phyloP scores from a whole-genome alignment of 1,140 invertebrate genomes.

The Myzus persicae region DNA sequence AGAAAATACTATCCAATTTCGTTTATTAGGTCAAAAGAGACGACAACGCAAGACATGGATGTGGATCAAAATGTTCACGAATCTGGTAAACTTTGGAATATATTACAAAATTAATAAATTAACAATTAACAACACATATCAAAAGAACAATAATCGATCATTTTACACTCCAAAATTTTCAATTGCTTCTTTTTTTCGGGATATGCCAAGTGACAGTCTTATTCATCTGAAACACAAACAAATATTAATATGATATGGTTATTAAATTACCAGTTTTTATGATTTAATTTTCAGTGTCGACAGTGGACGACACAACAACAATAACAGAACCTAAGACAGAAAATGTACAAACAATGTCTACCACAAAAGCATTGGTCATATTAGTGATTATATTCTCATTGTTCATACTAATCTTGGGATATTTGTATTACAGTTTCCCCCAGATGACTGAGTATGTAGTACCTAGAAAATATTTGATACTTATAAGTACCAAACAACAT shows the following conservation, averaged over 20 bases:
- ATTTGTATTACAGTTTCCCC: slow-evolving; percentile 81
- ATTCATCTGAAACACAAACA: slow-evolving; percentile 30
- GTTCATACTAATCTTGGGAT: slow-evolving; percentile 71
- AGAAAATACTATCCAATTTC: background rate
- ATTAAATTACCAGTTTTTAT: background rate
- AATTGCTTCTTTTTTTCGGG: background rate
- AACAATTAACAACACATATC: background rate
- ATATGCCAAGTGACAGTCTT: background rate
- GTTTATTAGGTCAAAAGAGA: background rate
- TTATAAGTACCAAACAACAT: background rate
- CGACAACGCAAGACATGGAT: background rate
- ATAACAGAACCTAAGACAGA: background rate
- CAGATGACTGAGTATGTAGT: slow-evolving; percentile 80
- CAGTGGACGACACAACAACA: background rate
- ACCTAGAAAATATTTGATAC: slow-evolving; percentile 31
- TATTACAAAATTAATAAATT: background rate
- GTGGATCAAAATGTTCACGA: background rate
- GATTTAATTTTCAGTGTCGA: slow-evolving; percentile 5
- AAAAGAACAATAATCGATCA: background rate
- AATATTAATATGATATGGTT: background rate
- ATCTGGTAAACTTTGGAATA: background rate
- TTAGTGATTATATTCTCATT: slow-evolving; percentile 70
- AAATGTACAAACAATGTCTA: slow-evolving; percentile 40
- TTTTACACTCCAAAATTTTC: background rate
- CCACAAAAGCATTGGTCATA: slow-evolving; percentile 63